Conservation (phyloP, 2,888 invertebrate genomes). For the Nomada flava region DNA sequence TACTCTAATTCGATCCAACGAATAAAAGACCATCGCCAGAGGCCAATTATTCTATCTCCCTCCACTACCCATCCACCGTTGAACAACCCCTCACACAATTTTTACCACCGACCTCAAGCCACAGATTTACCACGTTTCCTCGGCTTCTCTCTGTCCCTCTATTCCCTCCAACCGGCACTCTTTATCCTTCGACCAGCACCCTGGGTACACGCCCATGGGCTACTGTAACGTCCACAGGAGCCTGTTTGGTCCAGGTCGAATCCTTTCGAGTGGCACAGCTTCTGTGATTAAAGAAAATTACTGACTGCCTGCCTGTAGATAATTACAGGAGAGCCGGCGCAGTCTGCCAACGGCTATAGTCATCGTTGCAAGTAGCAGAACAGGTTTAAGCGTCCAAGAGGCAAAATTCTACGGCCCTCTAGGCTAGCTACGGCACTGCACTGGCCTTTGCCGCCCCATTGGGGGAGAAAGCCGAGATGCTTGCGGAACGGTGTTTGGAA, state of each 20-base stretch:
- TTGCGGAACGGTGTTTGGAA: conserved; percentile 26
- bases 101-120: conserved; percentile 34
- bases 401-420: conserved; percentile 51
- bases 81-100: conserved; percentile 19
- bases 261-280: conserved; percentile 70
- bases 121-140: conserved; percentile 21
- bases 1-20: conserved; percentile 37
- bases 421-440: conserved; percentile 38
- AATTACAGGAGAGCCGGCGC: conserved; percentile 77
- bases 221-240: conserved; percentile 41
- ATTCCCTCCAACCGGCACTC: conserved; percentile 30
- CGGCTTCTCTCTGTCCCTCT: conserved; percentile 34
- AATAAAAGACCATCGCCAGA: conserved; percentile 21
- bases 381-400: conserved; percentile 17
- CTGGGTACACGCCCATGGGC: conserved; percentile 43
- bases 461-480: conserved; percentile 48
- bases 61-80: conserved; percentile 1
- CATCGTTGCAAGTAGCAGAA: not conserved
- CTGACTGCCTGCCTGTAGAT: conserved; percentile 75
- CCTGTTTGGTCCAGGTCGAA: conserved; percentile 62
- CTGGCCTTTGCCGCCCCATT: not conserved
- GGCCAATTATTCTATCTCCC: conserved; percentile 12
- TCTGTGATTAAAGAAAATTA: conserved; percentile 84
- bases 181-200: conserved; percentile 45
- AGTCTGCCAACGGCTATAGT: not conserved